Evolutionary conservation across 2,797 vertebrate genomes (phyloP), one percentile per base, ranked within the genome.

Genomic region (Coranthus polyacanthus): DNA sequence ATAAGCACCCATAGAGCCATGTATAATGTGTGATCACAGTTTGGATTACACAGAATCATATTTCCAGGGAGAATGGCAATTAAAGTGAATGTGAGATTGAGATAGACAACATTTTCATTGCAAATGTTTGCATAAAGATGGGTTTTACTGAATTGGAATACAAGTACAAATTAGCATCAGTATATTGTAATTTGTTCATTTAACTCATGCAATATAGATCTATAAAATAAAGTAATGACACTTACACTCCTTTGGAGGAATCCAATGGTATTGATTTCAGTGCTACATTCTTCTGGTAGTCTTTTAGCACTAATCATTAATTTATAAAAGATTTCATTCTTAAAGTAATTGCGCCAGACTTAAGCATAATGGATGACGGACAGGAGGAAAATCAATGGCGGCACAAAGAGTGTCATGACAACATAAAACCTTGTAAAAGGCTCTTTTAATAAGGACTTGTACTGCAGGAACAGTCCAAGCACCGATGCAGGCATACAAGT

Each of bases 281-380:
- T 0, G 21, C 72, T 16, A 12, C 34, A 18, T 37, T 66, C 57
- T 50, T 60, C 45, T 59, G 72, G 39, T 56, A 12, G 52, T 68
- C 58, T 66, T 75, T 81, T 41, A 37, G 53, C 64, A 24, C 61
- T 41, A 57, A 81, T 78, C 67, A 54, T 41, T 84, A 56, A 72
- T 75, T 67, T 79, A 58, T 54, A 49, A 71, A 68, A 78, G 50
- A 73, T 73, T 78, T 67, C 32, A 72, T 74, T 81, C 81, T 70
- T 20, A 66, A 62, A 76, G 57, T 56, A 73, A 69, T 63, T 2
- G 6, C 63, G 15, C 4, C 54, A 39, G 70, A 83, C 51, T 71
- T 51, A 43, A 65, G 36, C 26, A 34, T 53, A 75, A 81, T 51
- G 43, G 68, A 74, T 68, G 74, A 86, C 39, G 44, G 59, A 76